phyloP scores from a whole-genome alignment of 2,888 invertebrate genomes.

The Candidula unifasciata region DNA sequence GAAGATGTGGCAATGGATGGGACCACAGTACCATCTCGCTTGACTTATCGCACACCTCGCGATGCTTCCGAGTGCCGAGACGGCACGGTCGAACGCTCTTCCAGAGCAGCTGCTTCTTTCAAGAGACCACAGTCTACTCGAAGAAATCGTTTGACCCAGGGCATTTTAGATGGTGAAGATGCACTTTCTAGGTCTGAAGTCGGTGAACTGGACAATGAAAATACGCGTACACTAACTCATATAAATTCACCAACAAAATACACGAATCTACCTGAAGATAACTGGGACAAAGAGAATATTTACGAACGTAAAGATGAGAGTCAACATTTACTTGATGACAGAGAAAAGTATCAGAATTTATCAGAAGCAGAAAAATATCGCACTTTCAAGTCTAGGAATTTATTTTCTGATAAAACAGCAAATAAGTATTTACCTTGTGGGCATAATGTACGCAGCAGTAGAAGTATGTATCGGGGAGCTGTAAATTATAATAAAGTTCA shows the following conservation, averaged over 20 bases:
- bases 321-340: not conserved
- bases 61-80: not conserved
- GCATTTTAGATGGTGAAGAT: not conserved
- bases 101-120: not conserved
- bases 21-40: constrained; percentile 7
- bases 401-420: not conserved
- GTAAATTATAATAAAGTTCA: too few relatives aligned
- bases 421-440: not conserved
- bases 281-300: not conserved
- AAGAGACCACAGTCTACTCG: not conserved
- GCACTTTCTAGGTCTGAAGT: too few relatives aligned
- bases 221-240: not conserved
- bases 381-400: too few relatives aligned
- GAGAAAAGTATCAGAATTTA: not conserved
- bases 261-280: not conserved
- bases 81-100: too few relatives aligned
- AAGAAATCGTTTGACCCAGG: constrained; percentile 5
- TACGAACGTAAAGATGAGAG: not conserved
- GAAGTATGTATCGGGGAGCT: too few relatives aligned
- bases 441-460: too few relatives aligned
- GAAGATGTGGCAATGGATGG: constrained; percentile 33
- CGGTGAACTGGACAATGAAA: not conserved
- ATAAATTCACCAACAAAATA: not conserved
- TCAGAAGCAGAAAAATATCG: too few relatives aligned
- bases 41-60: not conserved